A percentile compares a stretch with the other conserved stretches of the same genome.
These are phyloP conservation scores for Mareca penelope DNA, from an alignment of 2,797 vertebrate genomes.

Conservation along the genomic window DNA sequence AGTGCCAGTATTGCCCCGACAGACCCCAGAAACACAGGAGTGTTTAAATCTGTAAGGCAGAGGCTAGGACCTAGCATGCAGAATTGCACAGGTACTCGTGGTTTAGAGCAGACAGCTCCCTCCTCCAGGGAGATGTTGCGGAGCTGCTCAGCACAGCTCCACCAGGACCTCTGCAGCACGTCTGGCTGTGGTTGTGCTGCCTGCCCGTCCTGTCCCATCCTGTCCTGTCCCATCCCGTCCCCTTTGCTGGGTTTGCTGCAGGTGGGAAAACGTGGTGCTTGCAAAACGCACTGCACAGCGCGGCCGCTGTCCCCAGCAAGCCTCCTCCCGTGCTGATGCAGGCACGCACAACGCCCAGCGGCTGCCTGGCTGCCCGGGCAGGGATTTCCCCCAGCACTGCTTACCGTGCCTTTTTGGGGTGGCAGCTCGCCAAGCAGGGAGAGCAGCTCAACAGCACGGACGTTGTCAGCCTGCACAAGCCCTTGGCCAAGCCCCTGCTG, in stretches of 20 bases:
- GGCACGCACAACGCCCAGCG: not conserved
- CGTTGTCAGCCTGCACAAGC: not conserved
- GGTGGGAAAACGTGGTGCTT: not conserved
- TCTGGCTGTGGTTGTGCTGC: not conserved
- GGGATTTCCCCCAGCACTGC: not conserved
- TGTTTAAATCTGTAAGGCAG: not conserved
- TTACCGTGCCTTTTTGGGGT: not conserved
- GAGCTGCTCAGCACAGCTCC: not conserved
- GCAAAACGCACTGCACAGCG: not conserved
- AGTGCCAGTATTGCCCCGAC: not conserved
- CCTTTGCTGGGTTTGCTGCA: not conserved
- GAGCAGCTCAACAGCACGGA: not conserved
- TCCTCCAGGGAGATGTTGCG: not conserved
- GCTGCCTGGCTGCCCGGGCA: not conserved
- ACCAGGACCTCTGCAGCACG: not conserved
- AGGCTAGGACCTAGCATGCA: not conserved
- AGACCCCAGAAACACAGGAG: rapidly evolving
- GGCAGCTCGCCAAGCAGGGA: constrained; percentile 10
- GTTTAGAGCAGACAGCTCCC: not conserved
- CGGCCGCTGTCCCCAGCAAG: not conserved
- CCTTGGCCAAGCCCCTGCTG: not conserved
- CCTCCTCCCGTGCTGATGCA: rapidly evolving
- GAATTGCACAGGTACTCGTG: not conserved
- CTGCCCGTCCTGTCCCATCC: too few relatives aligned
- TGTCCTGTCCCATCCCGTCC: too few relatives aligned